Evolutionary conservation across 2,888 invertebrate genomes (phyloP).

Genomic region (Leuctra nigra): DNA sequence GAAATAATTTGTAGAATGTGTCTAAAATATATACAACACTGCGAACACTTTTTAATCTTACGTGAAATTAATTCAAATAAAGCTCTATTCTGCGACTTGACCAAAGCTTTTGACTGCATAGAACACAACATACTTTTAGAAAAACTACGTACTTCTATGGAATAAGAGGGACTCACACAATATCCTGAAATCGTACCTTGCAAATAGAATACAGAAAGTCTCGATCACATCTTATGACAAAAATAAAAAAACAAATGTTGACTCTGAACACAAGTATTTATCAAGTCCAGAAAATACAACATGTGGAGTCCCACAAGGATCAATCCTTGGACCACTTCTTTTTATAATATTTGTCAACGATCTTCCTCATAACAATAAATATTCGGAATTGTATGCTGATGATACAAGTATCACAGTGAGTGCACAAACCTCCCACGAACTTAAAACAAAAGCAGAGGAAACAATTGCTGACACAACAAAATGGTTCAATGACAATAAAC

Average conservation of each 20-base stretch:
- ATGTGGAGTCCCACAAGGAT: neutral
- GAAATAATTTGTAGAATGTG: no score
- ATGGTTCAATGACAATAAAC: neutral
- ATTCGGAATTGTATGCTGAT: neutral
- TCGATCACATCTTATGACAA: no score
- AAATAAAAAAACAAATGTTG: neutral
- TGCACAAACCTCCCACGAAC: neutral
- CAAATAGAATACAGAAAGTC: neutral
- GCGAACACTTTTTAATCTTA: no score
- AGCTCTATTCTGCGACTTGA: neutral
- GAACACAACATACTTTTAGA: neutral
- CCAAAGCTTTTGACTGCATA: neutral
- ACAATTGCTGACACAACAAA: neutral
- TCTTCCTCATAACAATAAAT: neutral
- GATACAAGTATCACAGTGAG: neutral
- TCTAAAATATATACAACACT: no score
- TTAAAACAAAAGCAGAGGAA: neutral
- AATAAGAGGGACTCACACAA: neutral
- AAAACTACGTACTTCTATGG: neutral
- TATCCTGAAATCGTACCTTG: neutral
- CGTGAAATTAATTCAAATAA: no score
- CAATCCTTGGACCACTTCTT: neutral
- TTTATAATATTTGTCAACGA: neutral
- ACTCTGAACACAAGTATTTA: neutral
- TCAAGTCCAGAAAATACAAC: neutral